Base-by-base conservation (phyloP, 2,888 invertebrate species). In the Ochropleura leucogaster region DNA sequence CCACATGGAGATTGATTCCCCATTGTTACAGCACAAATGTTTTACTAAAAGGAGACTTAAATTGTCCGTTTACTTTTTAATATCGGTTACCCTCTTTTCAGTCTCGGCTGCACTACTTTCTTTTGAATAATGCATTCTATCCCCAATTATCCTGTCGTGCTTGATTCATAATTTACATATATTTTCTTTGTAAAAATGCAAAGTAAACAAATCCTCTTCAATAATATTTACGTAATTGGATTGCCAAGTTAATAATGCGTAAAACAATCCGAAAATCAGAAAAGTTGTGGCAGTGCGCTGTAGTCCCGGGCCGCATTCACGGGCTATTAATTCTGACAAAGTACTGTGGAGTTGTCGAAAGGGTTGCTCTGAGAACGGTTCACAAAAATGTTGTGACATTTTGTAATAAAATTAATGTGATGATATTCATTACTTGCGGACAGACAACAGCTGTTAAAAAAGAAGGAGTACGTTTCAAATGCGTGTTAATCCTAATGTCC, bases 291-390 rank as follows among this genome's bases (percentile, higher is more conserved):
- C 91, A 88, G 88, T 87, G 87, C 87, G 86, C 90, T 87, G 92
- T 89, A 91, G 87, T 87, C 89, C 92, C 90, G 90, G 85, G 85
- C 87, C 87, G 89, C 91, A 90, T 95, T 96, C 92, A 95, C 95
- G 96, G 93, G 92, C 90, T 95, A 94, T 96, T 96, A 96, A 96
- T 94, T 91, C 93, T 96, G 95, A 96, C 92, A 96, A 95, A 96
- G 95, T 95, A 87, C 93, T 89, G 89, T 87, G 87, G 90, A 89
- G 85, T 89, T 88, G 90, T 90, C 88, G 92, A 95, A 96, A 96
- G 96, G 96, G 96, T 96, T 96, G 87, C 88, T 87, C 82, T 90
- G 92, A 93, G 90, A 88, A 90, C 92, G 93, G 91, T 90, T 87
- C 84, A 85, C 92, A 91, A 92, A 94, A 95, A 94, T 95, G 93